These are phyloP conservation scores for Protonemura montana DNA, from an alignment of 2,888 invertebrate genomes.

Conservation along the genomic window DNA sequence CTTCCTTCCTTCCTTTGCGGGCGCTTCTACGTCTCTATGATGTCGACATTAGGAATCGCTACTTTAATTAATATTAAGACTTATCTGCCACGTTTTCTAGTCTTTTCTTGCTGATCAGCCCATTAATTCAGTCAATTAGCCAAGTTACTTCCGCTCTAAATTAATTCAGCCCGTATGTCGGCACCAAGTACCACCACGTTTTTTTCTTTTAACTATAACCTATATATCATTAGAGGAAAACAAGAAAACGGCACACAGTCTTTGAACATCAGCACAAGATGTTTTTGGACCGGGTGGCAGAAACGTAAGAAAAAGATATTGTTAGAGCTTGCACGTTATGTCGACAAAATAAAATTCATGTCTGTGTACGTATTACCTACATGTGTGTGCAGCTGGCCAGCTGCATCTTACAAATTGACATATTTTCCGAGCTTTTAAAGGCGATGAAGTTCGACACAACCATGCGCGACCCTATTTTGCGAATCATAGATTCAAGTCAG, in stretches of 20 bases:
- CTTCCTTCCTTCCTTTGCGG: no score
- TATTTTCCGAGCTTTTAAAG: background rate
- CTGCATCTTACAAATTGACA: background rate
- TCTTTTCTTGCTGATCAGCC: background rate
- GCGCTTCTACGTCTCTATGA: background rate
- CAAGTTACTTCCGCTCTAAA: background rate
- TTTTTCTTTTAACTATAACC: background rate
- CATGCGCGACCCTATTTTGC: background rate
- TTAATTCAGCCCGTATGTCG: background rate
- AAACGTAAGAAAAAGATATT: background rate
- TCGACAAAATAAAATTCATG: background rate
- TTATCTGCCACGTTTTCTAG: background rate
- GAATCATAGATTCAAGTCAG: background rate
- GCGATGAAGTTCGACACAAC: background rate
- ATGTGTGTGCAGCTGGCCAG: background rate
- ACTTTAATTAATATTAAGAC: background rate
- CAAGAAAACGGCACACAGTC: background rate
- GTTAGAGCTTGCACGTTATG: background rate
- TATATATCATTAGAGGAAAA: background rate
- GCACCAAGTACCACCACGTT: background rate
- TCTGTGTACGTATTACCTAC: background rate
- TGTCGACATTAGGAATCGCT: background rate
- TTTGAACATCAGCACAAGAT: background rate
- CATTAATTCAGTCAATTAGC: background rate
- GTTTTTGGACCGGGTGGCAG: no score